phyloP scores from a whole-genome alignment of 2,888 invertebrate species.

The Rugalucina vietnamica region DNA sequence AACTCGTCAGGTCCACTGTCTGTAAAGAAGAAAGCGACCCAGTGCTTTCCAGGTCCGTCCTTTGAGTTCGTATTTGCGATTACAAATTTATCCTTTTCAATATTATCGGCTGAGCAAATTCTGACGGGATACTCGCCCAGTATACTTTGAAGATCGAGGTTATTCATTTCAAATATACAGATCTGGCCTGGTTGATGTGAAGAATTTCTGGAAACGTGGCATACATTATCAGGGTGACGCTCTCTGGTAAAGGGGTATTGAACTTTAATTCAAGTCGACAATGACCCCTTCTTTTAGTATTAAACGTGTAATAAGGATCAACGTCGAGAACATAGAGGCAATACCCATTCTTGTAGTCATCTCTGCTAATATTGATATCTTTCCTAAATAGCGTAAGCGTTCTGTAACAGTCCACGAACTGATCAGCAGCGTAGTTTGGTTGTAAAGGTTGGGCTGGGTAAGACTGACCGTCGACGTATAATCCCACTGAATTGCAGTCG shows the following conservation, averaged over 20 bases:
- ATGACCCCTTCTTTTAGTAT: constrained; percentile 39
- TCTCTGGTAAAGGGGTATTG: constrained; percentile 40
- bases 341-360: constrained; percentile 21
- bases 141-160: background rate
- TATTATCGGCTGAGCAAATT: constrained; percentile 21
- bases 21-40: too few species aligned
- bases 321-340: constrained; percentile 32
- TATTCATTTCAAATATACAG: constrained; percentile 21
- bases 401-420: constrained; percentile 45
- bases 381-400: constrained; percentile 33
- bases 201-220: constrained; percentile 38
- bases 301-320: constrained; percentile 22
- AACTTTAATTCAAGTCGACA: constrained; percentile 38
- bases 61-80: constrained; percentile 26
- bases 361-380: constrained; percentile 20
- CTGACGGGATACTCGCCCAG: background rate
- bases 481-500: constrained; percentile 24
- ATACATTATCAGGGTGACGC: constrained; percentile 37
- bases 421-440: constrained; percentile 39
- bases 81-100: background rate
- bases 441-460: constrained; percentile 46
- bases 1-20: too few species aligned
- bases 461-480: constrained; percentile 52
- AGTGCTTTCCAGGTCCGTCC: too few species aligned
- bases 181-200: constrained; percentile 19